These are phyloP conservation scores for Hyles euphorbiae DNA, from an alignment of 1,140 invertebrate species.

Conservation along the genomic window DNA sequence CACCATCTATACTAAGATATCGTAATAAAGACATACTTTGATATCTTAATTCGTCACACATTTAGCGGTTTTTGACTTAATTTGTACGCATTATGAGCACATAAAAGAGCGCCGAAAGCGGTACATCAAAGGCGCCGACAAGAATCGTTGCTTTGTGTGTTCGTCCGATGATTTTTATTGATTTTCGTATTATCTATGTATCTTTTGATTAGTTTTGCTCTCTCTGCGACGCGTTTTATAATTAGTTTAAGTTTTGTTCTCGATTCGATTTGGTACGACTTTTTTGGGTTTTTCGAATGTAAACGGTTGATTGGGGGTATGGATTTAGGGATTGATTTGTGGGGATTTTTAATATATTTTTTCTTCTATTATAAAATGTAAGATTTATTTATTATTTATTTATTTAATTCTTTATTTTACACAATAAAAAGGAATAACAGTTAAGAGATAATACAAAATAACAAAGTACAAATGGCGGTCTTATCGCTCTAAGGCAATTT, in stretches of 20 bases:
- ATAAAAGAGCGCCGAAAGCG: constrained; percentile 61
- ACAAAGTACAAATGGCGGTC: no score
- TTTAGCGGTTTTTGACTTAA: constrained; percentile 68
- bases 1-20: constrained; percentile 24
- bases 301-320: not conserved
- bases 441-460: no score
- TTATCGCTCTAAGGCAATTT: no score
- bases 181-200: constrained; percentile 59
- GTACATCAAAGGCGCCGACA: constrained; percentile 47
- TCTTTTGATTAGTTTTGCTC: constrained; percentile 48
- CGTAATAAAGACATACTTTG: constrained; percentile 55
- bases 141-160: constrained; percentile 7
- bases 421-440: no score
- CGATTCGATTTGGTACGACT: constrained; percentile 11
- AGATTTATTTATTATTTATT: no score
- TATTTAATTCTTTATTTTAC: no score
- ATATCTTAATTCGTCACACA: constrained; percentile 69
- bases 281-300: constrained; percentile 1
- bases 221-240: constrained; percentile 36
- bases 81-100: constrained; percentile 69
- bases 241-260: constrained; percentile 16
- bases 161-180: constrained; percentile 60
- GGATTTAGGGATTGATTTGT: not conserved
- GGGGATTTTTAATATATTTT: no score
- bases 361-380: no score